Conservation (phyloP, 35 echinoderm and acorn worm species). For the Heliocidaris erythrogramma region DNA sequence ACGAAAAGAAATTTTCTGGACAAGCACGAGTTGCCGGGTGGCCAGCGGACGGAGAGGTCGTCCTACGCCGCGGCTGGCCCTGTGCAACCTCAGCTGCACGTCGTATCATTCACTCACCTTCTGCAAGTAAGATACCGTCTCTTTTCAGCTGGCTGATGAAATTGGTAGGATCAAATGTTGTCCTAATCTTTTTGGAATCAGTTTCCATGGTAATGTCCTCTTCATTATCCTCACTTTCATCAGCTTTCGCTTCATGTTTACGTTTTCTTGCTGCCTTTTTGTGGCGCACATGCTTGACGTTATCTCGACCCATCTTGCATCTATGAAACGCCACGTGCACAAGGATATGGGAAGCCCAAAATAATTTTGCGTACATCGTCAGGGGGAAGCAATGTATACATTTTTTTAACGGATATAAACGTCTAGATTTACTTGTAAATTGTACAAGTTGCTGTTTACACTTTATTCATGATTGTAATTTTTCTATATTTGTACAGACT, state of each 20-base stretch:
- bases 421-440: too few species aligned
- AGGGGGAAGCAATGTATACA: too few species aligned
- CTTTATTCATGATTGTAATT: too few species aligned
- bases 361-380: too few species aligned
- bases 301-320: slow-evolving; percentile 18
- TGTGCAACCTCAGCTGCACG: background rate
- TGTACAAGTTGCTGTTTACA: too few species aligned
- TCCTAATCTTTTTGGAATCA: background rate
- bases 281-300: slow-evolving; percentile 35
- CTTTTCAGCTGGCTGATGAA: slow-evolving; percentile 40
- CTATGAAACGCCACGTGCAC: background rate
- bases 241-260: background rate
- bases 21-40: too few species aligned
- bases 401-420: too few species aligned
- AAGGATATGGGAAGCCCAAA: background rate
- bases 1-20: too few species aligned
- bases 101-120: slow-evolving; percentile 19
- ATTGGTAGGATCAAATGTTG: slow-evolving; percentile 15
- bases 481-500: too few species aligned
- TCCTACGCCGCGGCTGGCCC: background rate
- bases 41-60: background rate
- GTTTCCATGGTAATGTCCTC: background rate
- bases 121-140: slow-evolving; percentile 20
- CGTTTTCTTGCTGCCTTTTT: slow-evolving; percentile 31
- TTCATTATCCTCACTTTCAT: background rate